Conservation (phyloP, 2,113 vertebrate genomes). For the Psittacula cyanocephala region DNA sequence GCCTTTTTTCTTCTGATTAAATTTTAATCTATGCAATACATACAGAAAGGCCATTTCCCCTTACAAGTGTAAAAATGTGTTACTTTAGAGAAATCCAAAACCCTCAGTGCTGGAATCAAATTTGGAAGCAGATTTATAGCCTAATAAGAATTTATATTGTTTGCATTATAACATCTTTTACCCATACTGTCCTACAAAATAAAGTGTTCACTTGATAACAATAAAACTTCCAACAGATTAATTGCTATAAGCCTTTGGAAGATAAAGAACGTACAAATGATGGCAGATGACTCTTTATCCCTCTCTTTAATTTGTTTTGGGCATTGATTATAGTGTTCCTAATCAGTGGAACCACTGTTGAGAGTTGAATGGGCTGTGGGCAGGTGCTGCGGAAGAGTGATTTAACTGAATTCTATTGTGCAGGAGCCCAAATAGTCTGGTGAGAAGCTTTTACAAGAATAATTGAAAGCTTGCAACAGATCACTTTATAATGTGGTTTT, state of each 20-base stretch:
- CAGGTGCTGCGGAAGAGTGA: neutral
- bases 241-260: constrained; percentile 41
- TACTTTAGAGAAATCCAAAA: constrained; percentile 11
- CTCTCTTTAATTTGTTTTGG: constrained; percentile 43
- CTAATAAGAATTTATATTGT: constrained; percentile 18
- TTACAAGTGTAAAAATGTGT: constrained; percentile 13
- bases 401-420: neutral
- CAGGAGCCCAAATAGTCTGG: neutral
- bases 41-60: neutral
- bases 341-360: neutral
- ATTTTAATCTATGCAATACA: neutral
- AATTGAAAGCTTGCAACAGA: neutral
- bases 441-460: neutral
- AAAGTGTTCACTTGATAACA: constrained; percentile 29
- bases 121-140: constrained; percentile 40
- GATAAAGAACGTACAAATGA: neutral
- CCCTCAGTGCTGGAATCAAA: neutral
- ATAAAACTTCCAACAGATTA: constrained; percentile 45
- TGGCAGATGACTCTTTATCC: constrained; percentile 14
- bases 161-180: constrained; percentile 17
- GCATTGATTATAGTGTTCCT: constrained; percentile 22
- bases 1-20: neutral
- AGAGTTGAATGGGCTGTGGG: constrained; percentile 3
- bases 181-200: neutral
- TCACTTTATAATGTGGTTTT: neutral